These are phyloP conservation scores for Atta cephalotes DNA, from an alignment of 1,140 invertebrate species.

Conservation along the genomic window DNA sequence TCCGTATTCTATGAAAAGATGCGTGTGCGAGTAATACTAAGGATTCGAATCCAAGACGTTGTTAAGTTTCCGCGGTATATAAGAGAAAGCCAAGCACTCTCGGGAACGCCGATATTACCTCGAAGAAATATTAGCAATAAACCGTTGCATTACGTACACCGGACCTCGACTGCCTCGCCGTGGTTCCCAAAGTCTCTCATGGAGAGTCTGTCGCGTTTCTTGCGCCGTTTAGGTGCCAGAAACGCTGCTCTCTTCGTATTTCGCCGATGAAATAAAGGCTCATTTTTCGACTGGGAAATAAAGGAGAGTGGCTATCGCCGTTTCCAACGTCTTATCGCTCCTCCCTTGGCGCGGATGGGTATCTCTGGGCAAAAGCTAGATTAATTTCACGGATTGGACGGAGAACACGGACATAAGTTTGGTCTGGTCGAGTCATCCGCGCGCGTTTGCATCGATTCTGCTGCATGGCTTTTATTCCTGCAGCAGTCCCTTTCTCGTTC, in stretches of 20 bases:
- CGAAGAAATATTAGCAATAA: conserved; percentile 76
- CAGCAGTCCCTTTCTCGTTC: conserved; percentile 9
- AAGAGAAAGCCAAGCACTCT: conserved; percentile 40
- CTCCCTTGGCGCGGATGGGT: conserved; percentile 56
- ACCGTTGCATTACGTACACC: conserved; percentile 68
- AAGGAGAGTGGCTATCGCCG: conserved; percentile 68
- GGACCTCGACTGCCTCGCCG: conserved; percentile 27
- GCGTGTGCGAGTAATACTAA: not conserved
- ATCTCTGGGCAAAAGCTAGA: conserved; percentile 68
- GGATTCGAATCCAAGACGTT: conserved; percentile 27
- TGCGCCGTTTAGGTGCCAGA: conserved; percentile 68
- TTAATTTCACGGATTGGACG: conserved; percentile 63
- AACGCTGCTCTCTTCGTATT: conserved; percentile 65
- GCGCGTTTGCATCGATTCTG: conserved; percentile 48
- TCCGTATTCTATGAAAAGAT: not conserved
- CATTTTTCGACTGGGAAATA: conserved; percentile 74
- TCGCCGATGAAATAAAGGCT: conserved; percentile 75
- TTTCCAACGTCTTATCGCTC: conserved; percentile 66
- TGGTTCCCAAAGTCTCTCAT: conserved; percentile 27
- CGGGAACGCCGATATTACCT: conserved; percentile 68
- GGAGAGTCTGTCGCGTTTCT: conserved; percentile 62
- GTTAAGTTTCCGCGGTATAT: conserved; percentile 43
- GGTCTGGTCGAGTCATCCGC: conserved; percentile 34
- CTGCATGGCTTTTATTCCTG: conserved; percentile 26
- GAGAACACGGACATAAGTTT: not conserved